Base-by-base conservation (phyloP, 2,797 vertebrate species). In the Clamator glandarius region DNA sequence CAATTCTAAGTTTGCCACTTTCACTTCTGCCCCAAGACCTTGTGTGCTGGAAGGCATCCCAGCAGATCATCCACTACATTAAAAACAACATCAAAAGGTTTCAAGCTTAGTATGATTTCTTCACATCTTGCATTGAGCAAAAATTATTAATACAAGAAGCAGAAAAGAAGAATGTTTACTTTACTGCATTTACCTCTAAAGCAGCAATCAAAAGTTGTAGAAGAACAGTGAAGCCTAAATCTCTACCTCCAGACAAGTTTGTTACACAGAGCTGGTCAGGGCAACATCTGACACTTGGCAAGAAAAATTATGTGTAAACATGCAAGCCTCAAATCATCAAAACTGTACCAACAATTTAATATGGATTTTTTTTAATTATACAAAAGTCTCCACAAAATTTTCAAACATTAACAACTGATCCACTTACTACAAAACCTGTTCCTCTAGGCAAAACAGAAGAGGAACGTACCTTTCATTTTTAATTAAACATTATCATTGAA, bases 301-400 rank as follows among this genome's bases (percentile, higher is more conserved):
- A 50, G 33, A 87, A 84, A 76, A 93, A 89, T 58, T 29, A 64
- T 4, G 1, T 25, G 14, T 74, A 94, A 62, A 69, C 82, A 87
- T 13, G 26, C 39, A 86, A 84, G 18, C 48, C n/a, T 80, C 61
- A 88, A 77, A 84, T 87, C 10, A 58, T 75, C 74, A 80, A 35
- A 94, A 48, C 73, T 25, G 15, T 55, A 77, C 58, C 50, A 94
- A 91, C 57, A 64, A 46, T 96, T 96, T 96, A 95, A 92, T 91
- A 52, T n/a, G 46, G 84, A 58, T 83, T 79, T 88, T 82, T 82
- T 82, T 87, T 44, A 91, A 89, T 84, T 59, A 36, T 69, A 84
- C 55, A 77, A 83, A 96, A 88, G 48, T 36, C 23, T 6, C 15
- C 6, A 42, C 3, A 26, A 44, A 68, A 70, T 84, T 92, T 76